Evolutionary conservation across 2,113 vertebrate species (phyloP).

Genomic region (Garra rufa): DNA sequence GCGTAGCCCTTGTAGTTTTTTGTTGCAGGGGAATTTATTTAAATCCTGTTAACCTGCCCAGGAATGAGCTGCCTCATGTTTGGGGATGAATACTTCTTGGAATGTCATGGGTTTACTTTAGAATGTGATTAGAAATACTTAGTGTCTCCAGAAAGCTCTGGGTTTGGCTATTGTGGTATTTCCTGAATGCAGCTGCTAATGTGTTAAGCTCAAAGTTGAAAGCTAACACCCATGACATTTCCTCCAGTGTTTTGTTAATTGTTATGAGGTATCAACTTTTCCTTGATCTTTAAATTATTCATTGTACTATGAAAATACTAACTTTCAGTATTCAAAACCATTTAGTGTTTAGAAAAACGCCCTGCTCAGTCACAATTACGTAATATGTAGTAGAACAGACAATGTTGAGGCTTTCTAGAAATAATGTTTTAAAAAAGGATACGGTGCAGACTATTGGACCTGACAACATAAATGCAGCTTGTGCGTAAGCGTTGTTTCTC

Average conservation of each 20-base stretch:
- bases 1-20: neutral
- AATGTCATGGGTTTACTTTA: constrained; percentile 16
- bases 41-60: neutral
- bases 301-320: neutral
- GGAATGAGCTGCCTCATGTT: neutral
- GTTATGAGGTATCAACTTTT: neutral
- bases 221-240: neutral
- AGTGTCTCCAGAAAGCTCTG: neutral
- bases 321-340: neutral
- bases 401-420: neutral
- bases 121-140: constrained; percentile 4
- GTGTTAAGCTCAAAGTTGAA: neutral
- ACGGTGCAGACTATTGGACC: neutral
- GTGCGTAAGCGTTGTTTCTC: no score
- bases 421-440: neutral
- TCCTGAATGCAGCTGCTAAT: neutral
- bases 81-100: neutral
- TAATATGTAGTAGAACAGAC: neutral
- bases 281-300: neutral
- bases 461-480: neutral
- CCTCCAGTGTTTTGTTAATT: neutral
- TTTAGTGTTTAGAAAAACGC: neutral
- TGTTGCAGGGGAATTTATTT: neutral
- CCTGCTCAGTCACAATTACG: neutral
- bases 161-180: constrained; percentile 1